Conservation (phyloP, 2,888 invertebrate genomes). For the Drosophila neonasuta region DNA sequence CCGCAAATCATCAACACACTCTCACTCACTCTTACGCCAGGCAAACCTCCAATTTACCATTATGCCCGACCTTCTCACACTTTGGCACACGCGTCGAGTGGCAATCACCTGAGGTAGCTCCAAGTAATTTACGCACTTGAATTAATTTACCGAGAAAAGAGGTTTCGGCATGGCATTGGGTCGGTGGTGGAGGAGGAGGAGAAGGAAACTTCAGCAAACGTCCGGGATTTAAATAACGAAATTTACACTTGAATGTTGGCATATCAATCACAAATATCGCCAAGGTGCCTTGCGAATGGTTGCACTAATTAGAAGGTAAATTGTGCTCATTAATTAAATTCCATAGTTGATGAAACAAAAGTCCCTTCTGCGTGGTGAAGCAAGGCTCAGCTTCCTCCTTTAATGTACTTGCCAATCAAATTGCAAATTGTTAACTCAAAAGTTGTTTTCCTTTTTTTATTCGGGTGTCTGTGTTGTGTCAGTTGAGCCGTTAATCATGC, state of each 20-base stretch:
- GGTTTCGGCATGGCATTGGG: conserved; percentile 34
- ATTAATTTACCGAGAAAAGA: conserved; percentile 70
- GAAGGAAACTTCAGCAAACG: not conserved
- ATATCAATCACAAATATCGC: conserved; percentile 76
- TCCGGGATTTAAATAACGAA: conserved; percentile 40
- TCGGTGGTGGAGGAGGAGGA: not conserved
- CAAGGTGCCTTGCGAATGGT: conserved; percentile 44
- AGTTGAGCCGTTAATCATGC: conserved; percentile 63
- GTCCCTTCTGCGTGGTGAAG: conserved; percentile 8
- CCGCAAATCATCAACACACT: conserved; percentile 46
- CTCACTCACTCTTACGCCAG: not conserved
- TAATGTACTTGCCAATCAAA: conserved; percentile 45
- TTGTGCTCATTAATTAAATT: conserved; percentile 71
- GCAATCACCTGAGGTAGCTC: conserved; percentile 72
- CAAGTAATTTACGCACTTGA: conserved; percentile 73
- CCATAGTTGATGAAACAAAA: conserved; percentile 33
- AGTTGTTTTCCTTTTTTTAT: conserved; percentile 39
- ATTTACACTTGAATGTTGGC: conserved; percentile 51
- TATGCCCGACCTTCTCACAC: conserved; percentile 47
- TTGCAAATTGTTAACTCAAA: conserved; percentile 48
- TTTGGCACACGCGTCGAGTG: conserved; percentile 20
- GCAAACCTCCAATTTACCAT: conserved; percentile 57
- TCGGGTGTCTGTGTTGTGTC: conserved; percentile 27
- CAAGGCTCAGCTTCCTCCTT: not conserved
- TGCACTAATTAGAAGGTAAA: conserved; percentile 72